Base-by-base conservation (phyloP, 2,797 vertebrate genomes). In the Phrynocephalus guinanensis region DNA sequence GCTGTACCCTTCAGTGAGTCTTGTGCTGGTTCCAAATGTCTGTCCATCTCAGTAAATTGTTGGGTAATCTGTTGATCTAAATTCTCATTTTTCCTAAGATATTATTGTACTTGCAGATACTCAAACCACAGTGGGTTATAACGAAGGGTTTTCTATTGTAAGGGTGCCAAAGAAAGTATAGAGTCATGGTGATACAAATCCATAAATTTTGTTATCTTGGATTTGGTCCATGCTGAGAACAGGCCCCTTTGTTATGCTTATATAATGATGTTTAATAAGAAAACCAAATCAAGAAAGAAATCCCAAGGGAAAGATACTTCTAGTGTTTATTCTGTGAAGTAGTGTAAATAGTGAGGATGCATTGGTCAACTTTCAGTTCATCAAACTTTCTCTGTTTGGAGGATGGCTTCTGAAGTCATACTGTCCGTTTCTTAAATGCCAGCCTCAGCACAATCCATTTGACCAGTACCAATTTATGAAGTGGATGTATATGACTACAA, bases 271-370 rank as follows among this genome's bases (percentile, higher is more conserved):
- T 80, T 72, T 28, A 81, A 72, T 20, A 73, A 81, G 77, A 86
- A 73, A 86, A 73, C 79, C 70, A 75, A 75, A 38, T 48, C 38
- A 81, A 86, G 79, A 28, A 33, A 86, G 38, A 75, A 86, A 30
- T 82, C 18, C 0, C 28, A 26, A 28, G 6, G 70, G 79, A 86
- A 73, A 52, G 0, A 81, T 66, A 38, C 44, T 86, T 86, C 38
- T 63, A 24, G 18, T 38, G 38, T 48, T 71, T 87, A 30, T 52
- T n/a, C 24, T 72, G 38, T 66, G 63, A 82, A 81, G 18, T n/a
- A 30, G 2, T 18, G 24, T 16, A 68, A 80, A 30, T 38, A 56
- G 10, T 80, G 10, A 10, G 60, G 28, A 85, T 13, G 48, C 22
- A 38, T 26, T 22, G 63, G 79, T 6, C 24, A 48, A 44, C 33